A percentile compares a stretch with the other conserved stretches of the same genome.
These are phyloP conservation scores for Pongo abelii DNA, from an alignment of 2,113 vertebrate species.

Conservation along the genomic window DNA sequence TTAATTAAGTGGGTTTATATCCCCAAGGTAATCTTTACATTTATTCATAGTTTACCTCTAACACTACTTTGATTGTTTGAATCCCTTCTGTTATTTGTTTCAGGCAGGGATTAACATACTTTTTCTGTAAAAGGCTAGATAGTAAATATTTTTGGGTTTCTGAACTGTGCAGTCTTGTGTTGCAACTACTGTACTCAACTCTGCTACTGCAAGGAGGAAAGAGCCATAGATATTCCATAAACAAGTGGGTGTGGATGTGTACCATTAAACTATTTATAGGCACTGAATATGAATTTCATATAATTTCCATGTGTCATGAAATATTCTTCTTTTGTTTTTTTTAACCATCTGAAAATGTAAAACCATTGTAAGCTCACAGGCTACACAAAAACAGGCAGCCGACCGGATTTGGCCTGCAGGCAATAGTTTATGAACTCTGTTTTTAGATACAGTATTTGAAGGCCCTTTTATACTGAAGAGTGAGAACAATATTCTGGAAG, in stretches of 20 bases:
- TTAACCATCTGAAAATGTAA: not conserved
- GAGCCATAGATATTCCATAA: not conserved
- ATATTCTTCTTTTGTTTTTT: conserved; percentile 12
- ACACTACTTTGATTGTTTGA: not conserved
- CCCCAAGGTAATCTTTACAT: not conserved
- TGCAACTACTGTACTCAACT: not conserved
- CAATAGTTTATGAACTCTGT: not conserved
- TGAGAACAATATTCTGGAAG: not conserved
- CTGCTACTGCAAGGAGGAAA: not conserved
- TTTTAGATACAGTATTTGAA: not conserved
- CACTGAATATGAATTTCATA: not conserved
- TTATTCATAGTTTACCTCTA: not conserved
- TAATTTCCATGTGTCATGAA: not conserved
- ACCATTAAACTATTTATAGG: not conserved
- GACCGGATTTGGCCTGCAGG: not conserved
- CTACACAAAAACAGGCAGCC: not conserved
- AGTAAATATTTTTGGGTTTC: not conserved
- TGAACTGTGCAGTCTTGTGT: not conserved
- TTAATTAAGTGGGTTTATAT: not conserved
- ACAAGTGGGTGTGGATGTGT: not conserved
- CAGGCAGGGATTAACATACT: not conserved
- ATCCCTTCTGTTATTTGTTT: not conserved
- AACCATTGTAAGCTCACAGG: not conserved
- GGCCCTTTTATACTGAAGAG: not conserved
- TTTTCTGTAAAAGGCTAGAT: not conserved